Base-by-base conservation (phyloP, 2,888 invertebrate genomes). In the Cephalotes varians region DNA sequence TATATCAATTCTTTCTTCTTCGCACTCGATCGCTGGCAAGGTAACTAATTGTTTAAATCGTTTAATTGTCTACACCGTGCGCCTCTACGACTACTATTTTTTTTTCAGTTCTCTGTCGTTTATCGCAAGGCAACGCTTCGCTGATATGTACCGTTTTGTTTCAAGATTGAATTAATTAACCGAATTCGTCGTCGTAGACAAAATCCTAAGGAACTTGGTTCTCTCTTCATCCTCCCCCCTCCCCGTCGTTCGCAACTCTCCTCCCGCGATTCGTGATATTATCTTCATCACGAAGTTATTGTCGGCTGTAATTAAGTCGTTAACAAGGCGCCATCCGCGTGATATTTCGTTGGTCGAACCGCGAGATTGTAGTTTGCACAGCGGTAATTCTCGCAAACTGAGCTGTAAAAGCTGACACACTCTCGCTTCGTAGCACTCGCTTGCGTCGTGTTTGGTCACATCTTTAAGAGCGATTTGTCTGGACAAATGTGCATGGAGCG, bases 91-190 rank as follows among this genome's bases (percentile, higher is more conserved):
- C 62, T 67, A 56, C 47, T 54, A 28, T 31, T 60, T 62, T 28
- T 21, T 69, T 28, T 25, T 82, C 67, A 65, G 65, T 65, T 65
- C 79, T 47, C 56, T 47, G 65, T 81, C 77, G 69, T 77, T 69
- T 25, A 69, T 79, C 56, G 77, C 77, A 91, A 91, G 91, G 91
- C 91, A 89, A 90, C 89, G 77, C 87, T 77, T 87, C 87, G 85
- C 85, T 92, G 92, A 92, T 92, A 92, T 92, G 92, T 91, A 91
- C 87, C 88, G 90, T 88, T 91, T 86, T 87, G 77, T 65, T 64
- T 65, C 44, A 34, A 69, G 65, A 69, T 79, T 56, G 56, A 65
- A 58, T 69, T 47, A 69, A 54, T 77, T 56, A 77, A 56, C 25
- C 56, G 77, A 79, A 79, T 44, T 79, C 77, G 69, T 77, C 76